phyloP scores from a whole-genome alignment of 2,888 invertebrate genomes.

The Leptura quadrifasciata region DNA sequence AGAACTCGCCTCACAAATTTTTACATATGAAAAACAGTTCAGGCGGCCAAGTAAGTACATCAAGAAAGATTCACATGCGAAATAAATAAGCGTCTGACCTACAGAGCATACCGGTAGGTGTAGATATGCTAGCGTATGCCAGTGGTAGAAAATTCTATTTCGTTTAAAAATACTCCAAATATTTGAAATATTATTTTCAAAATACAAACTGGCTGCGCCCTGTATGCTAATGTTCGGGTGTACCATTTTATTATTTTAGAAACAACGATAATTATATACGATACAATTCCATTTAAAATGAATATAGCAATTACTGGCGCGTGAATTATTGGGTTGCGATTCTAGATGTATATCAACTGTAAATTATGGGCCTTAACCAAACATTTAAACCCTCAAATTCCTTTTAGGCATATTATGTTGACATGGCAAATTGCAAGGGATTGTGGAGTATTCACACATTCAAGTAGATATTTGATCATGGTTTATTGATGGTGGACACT shows the following conservation, averaged over 20 bases:
- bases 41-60: no score
- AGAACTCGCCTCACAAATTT: no score
- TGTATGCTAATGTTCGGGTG: background rate
- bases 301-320: slow-evolving; percentile 7
- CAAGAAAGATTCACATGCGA: no score
- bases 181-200: background rate
- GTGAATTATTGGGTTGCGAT: slow-evolving; percentile 30
- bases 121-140: no score
- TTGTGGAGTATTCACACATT: slow-evolving; percentile 49
- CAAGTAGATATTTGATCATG: slow-evolving; percentile 49
- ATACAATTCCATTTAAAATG: slow-evolving; percentile 7
- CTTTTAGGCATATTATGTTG: slow-evolving; percentile 45
- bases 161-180: no score
- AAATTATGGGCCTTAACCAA: slow-evolving; percentile 32
- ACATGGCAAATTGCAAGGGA: slow-evolving; percentile 53
- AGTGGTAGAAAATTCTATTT: no score
- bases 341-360: slow-evolving; percentile 34
- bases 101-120: no score
- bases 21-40: no score
- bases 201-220: background rate
- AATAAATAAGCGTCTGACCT: no score
- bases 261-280: slow-evolving; percentile 4
- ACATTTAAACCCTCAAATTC: slow-evolving; percentile 30
- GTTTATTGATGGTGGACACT: slow-evolving; percentile 53
- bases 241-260: background rate